Conservation (phyloP, 2,113 vertebrate genomes). For the Anolis sagrei region DNA sequence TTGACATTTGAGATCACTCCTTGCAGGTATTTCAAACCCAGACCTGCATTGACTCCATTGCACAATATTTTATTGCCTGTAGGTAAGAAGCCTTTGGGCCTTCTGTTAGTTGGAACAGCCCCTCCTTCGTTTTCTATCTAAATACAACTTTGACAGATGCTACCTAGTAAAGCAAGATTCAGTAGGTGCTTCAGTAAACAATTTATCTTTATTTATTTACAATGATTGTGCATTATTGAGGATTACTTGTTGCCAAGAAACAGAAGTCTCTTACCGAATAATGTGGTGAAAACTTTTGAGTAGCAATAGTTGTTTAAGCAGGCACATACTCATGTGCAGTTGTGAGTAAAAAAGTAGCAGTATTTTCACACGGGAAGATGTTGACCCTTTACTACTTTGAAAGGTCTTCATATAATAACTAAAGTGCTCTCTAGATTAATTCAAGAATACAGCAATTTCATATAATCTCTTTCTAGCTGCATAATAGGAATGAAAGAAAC, state of each 20-base stretch:
- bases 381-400: not conserved
- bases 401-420: not conserved
- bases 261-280: not conserved
- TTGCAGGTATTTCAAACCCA: not conserved
- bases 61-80: not conserved
- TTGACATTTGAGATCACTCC: not conserved
- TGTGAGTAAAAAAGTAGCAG: not conserved
- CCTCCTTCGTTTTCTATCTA: not conserved
- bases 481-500: not conserved
- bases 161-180: not conserved
- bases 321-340: not conserved
- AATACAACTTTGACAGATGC: accelerated
- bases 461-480: not conserved
- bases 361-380: constrained; percentile 2
- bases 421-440: not conserved
- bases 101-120: not conserved
- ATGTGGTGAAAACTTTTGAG: not conserved
- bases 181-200: accelerated
- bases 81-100: not conserved
- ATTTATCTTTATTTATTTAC: not conserved
- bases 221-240: accelerated
- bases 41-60: accelerated
- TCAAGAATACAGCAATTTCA: not conserved
- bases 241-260: not conserved
- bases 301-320: not conserved